Evolutionary conservation across 2,113 vertebrate genomes (phyloP).

Genomic region (Parotia lawesii): DNA sequence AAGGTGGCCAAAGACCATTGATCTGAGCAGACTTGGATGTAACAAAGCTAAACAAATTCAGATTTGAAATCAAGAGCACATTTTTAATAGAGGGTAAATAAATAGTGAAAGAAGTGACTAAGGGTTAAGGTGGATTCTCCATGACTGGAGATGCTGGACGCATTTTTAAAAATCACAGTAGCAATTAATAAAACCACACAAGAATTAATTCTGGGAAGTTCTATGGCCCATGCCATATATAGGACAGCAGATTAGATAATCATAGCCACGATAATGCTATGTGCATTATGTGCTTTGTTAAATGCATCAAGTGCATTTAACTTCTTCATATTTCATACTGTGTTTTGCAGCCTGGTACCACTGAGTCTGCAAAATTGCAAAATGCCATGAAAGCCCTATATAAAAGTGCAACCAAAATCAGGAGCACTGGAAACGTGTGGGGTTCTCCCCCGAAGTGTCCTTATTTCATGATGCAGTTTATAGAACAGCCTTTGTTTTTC

Average conservation of each 20-base stretch:
- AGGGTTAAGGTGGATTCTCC: background rate
- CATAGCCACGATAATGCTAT: background rate
- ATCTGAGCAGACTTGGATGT: background rate
- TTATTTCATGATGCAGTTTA: background rate
- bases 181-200: background rate
- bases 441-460: background rate
- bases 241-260: background rate
- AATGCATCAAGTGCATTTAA: background rate
- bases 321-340: background rate
- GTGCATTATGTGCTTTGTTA: background rate
- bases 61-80: background rate
- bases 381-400: background rate
- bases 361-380: slow-evolving; percentile 30
- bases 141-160: background rate
- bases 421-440: background rate
- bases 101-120: background rate
- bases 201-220: background rate
- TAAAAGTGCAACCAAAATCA: accelerated
- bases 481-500: slow-evolving; percentile 14
- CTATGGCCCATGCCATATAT: background rate
- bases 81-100: background rate
- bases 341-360: background rate
- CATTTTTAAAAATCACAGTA: background rate
- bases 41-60: background rate
- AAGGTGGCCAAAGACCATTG: background rate